Evolutionary conservation across 2,113 vertebrate species (phyloP).

Genomic region (Spheniscus mendiculus): DNA sequence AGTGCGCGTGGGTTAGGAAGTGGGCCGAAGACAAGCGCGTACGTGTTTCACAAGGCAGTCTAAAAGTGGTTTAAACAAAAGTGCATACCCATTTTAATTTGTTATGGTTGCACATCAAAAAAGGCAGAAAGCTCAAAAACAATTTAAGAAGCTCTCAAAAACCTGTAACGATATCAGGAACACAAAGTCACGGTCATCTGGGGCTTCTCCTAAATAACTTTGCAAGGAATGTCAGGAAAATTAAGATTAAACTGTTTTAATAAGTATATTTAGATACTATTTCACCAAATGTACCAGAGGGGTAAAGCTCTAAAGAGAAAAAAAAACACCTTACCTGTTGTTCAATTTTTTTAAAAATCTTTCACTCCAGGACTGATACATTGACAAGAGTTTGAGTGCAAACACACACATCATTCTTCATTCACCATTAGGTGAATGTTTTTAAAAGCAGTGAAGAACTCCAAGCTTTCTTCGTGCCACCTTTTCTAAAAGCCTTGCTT

Average conservation of each 20-base stretch:
- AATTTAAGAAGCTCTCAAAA: background rate
- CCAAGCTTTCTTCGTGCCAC: background rate
- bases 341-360: background rate
- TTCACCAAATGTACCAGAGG: background rate
- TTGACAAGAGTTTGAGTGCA: background rate
- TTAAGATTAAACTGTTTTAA: background rate
- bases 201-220: background rate
- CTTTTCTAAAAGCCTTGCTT: background rate
- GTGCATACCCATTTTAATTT: accelerated
- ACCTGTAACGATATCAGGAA: background rate
- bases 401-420: background rate
- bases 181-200: background rate
- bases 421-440: background rate
- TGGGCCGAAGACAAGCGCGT: accelerated
- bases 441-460: background rate
- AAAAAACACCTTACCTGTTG: background rate
- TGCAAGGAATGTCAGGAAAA: background rate
- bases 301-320: background rate
- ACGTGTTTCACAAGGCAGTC: accelerated
- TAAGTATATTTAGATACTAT: background rate
- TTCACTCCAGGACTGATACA: background rate
- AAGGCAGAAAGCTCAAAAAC: background rate
- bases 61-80: background rate
- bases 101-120: background rate
- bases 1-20: accelerated